phyloP scores from a whole-genome alignment of 2,888 invertebrate species.

The Limnephilus marmoratus region DNA sequence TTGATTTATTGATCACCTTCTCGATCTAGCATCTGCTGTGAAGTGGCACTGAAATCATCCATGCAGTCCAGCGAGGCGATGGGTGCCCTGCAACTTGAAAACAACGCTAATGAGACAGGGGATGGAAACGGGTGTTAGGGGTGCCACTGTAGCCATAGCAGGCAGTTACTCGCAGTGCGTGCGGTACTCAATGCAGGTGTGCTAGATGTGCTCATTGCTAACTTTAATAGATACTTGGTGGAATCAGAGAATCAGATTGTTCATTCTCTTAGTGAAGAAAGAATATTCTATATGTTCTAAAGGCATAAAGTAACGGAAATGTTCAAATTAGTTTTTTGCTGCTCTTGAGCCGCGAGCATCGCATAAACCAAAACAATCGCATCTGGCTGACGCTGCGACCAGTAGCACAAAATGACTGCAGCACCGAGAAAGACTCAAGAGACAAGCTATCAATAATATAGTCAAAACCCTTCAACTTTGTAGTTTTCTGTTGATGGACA shows the following conservation, averaged over 20 bases:
- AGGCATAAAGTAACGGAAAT: background rate
- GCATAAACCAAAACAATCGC: background rate
- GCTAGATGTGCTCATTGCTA: constrained; percentile 8
- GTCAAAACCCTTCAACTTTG: background rate
- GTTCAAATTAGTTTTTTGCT: background rate
- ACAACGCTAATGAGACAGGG: constrained; percentile 13
- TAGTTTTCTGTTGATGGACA: background rate
- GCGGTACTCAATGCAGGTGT: background rate
- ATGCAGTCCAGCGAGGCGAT: constrained; percentile 95
- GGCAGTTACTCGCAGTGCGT: constrained; percentile 1
- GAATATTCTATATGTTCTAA: background rate
- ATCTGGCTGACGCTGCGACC: background rate
- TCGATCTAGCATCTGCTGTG: constrained; percentile 77
- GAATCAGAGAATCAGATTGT: background rate
- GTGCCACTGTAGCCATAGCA: too few species aligned
- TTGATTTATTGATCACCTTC: constrained; percentile 67
- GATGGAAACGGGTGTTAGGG: background rate
- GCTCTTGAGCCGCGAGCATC: background rate
- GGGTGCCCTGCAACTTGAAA: constrained; percentile 89
- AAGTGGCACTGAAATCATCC: constrained; percentile 91
- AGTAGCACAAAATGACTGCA: background rate
- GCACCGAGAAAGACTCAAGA: background rate
- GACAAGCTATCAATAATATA: background rate
- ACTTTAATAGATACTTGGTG: background rate
- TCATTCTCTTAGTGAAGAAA: background rate